These are phyloP conservation scores for Siniperca chuatsi DNA, from an alignment of 2,113 vertebrate genomes.

Conservation along the genomic window DNA sequence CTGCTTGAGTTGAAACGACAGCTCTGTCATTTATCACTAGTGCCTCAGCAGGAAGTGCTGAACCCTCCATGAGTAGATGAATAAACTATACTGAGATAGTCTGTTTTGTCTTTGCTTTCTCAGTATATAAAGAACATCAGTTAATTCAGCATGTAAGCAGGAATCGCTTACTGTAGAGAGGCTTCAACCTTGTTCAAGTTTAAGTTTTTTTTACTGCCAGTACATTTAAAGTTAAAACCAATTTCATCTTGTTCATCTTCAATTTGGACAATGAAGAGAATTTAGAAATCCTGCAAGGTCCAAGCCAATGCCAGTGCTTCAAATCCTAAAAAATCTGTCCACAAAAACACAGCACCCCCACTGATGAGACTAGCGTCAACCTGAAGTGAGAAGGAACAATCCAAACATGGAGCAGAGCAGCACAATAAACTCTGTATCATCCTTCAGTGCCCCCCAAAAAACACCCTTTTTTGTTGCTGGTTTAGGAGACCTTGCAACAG, in stretches of 20 bases:
- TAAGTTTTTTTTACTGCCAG: background rate
- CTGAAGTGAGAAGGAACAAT: too few relatives aligned
- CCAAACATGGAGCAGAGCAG: too few relatives aligned
- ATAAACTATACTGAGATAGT: slow-evolving; percentile 27
- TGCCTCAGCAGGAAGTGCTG: slow-evolving; percentile 34
- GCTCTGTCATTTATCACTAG: slow-evolving; percentile 56
- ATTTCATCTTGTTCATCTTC: background rate
- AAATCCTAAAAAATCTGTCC: too few relatives aligned
- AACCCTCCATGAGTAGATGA: slow-evolving; percentile 17
- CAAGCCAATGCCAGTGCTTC: too few relatives aligned
- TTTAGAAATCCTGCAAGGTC: too few relatives aligned
- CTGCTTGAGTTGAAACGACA: slow-evolving; percentile 53
- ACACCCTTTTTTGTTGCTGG: too few relatives aligned
- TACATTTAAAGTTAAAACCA: background rate
- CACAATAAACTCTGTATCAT: too few relatives aligned
- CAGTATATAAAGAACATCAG: background rate
- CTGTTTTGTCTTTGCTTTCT: slow-evolving; percentile 20
- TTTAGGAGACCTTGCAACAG: too few relatives aligned
- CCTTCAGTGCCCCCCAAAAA: too few relatives aligned
- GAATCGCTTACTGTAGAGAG: background rate
- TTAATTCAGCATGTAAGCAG: background rate
- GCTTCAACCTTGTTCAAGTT: background rate
- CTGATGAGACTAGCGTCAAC: too few relatives aligned
- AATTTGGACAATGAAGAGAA: too few relatives aligned
- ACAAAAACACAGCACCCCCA: too few relatives aligned